Evolutionary conservation across 2,797 vertebrate species (phyloP).

Genomic region (Chelmon rostratus): DNA sequence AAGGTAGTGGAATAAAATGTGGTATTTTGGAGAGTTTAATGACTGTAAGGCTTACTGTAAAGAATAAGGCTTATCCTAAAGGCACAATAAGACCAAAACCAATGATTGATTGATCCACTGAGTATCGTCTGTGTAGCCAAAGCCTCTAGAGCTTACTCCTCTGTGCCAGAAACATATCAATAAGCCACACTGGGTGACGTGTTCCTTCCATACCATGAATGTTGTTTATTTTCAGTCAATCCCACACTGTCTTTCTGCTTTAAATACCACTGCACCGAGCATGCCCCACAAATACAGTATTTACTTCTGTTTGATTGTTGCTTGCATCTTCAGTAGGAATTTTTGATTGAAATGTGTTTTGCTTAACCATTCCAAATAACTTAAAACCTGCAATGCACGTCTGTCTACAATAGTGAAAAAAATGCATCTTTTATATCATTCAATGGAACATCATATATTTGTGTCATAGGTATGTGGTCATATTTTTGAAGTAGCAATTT

Average conservation of each 20-base stretch:
- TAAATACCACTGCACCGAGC: slow-evolving; percentile 18
- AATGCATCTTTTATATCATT: not conserved
- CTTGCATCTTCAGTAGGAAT: not conserved
- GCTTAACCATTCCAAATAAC: not conserved
- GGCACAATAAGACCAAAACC: not conserved
- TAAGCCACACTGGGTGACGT: not conserved
- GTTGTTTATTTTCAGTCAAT: slow-evolving; percentile 25
- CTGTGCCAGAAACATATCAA: slow-evolving; percentile 7
- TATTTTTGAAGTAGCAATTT: not conserved
- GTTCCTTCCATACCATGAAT: not conserved
- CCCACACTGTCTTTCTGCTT: slow-evolving; percentile 2
- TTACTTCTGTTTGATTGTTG: not conserved
- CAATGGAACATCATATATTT: not conserved
- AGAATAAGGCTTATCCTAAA: not conserved
- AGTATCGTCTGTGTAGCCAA: not conserved
- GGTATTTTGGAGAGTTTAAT: not conserved
- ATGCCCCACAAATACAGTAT: not conserved
- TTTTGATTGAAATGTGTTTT: not conserved
- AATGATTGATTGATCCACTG: not conserved
- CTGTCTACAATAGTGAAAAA: not conserved
- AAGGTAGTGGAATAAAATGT: not conserved
- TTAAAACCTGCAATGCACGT: not conserved
- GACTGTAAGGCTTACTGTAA: not conserved
- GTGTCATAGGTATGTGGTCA: not conserved
- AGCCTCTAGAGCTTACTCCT: not conserved